phyloP scores from a whole-genome alignment of 2,888 invertebrate species.

The Mythimna lalbum region DNA sequence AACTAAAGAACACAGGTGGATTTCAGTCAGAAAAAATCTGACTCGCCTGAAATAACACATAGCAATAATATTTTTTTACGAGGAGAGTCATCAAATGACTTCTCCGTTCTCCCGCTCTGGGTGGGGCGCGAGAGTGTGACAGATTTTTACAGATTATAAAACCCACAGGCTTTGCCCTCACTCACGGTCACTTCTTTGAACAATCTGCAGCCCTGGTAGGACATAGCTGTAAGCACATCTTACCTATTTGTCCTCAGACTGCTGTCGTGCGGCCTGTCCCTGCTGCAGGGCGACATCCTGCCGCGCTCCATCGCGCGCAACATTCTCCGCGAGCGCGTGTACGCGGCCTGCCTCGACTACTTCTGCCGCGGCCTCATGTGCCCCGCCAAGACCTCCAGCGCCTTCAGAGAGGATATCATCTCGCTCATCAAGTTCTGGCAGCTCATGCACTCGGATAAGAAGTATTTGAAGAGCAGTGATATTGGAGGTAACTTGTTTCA shows the following conservation, averaged over 20 bases:
- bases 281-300: constrained; percentile 98
- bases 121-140: too few species aligned
- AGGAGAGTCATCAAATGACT: too few species aligned
- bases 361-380: constrained; percentile 97
- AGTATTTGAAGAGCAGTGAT: constrained; percentile 96
- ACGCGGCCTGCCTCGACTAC: constrained; percentile 98
- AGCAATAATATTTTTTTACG: too few species aligned
- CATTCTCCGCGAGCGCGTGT: constrained; percentile 98
- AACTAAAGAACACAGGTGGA: too few species aligned
- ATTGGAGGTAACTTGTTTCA: constrained; percentile 91
- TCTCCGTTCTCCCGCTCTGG: too few species aligned
- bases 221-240: too few species aligned
- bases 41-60: too few species aligned
- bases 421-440: constrained; percentile 98
- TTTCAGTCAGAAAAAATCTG: too few species aligned
- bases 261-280: constrained; percentile 96
- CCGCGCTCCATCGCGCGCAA: constrained; percentile 96
- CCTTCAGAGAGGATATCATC: constrained; percentile 96
- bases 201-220: too few species aligned
- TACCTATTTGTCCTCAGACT: constrained; percentile 87
- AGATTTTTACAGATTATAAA: too few species aligned
- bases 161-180: too few species aligned
- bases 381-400: constrained; percentile 95
- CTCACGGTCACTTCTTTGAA: too few species aligned
- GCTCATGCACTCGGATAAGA: constrained; percentile 98